phyloP scores from a whole-genome alignment of 2,797 vertebrate species.

The Sebastes taczanowskii region DNA sequence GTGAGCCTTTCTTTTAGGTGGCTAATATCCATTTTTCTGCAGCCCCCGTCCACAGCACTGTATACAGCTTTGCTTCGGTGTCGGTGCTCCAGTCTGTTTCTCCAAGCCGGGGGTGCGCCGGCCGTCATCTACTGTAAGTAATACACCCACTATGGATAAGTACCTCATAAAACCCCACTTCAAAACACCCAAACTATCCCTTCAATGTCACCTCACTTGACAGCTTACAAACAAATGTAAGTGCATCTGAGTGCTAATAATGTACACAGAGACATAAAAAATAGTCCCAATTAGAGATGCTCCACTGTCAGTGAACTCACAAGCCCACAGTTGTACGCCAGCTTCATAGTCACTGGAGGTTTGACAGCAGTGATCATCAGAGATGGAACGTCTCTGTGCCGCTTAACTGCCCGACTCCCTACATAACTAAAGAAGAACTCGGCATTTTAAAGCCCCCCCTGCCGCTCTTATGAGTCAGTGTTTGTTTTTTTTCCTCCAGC shows the following conservation, averaged over 20 bases:
- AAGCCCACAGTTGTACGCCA: slow-evolving; percentile 2
- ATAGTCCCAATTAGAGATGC: background rate
- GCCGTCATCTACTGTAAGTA: background rate
- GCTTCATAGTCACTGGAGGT: slow-evolving; percentile 2
- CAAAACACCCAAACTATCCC: background rate
- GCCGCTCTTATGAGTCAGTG: slow-evolving; percentile 35
- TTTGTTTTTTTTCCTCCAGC: slow-evolving; percentile 49
- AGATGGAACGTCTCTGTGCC: slow-evolving; percentile 6
- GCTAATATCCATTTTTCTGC: background rate
- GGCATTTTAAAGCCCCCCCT: slow-evolving; percentile 40
- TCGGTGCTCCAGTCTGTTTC: background rate
- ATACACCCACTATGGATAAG: background rate
- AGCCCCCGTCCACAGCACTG: background rate
- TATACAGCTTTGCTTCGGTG: background rate
- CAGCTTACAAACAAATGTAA: background rate
- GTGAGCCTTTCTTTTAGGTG: background rate
- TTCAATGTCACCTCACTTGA: background rate
- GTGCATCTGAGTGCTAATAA: background rate
- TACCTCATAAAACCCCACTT: background rate
- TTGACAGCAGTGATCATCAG: slow-evolving; percentile 15
- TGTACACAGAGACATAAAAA: background rate
- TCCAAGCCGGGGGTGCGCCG: background rate
- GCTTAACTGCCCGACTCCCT: slow-evolving; percentile 15
- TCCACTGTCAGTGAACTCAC: background rate
- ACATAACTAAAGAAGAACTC: slow-evolving; percentile 13